Base-by-base conservation (phyloP, 2,113 vertebrate genomes). In the Cyanoliseus patagonus region DNA sequence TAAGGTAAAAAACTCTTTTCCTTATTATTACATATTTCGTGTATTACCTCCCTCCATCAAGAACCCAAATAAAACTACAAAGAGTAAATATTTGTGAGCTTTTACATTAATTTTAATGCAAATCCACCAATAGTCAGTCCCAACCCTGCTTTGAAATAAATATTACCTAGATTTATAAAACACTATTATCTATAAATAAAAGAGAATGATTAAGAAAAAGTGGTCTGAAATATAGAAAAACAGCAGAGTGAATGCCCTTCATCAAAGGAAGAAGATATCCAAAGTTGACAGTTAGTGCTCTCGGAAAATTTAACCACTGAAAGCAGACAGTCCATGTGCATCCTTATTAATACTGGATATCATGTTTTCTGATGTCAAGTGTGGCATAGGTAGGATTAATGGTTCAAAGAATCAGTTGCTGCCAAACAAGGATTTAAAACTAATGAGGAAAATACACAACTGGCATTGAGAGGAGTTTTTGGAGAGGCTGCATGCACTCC, bases 351-450 rank as follows among this genome's bases (percentile, higher is more conserved):
- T 14, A 20, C 25, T 31, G 70, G 46, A 63, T 53, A 35, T 41
- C 39, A 44, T 31, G 41, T 47, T 92, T 75, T 83, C 67, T 86
- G 49, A 78, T 59, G 42, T 77, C 44, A 86, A 18, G 10, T 82
- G 72, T 46, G 90, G 33, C 66, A 68, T 47, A 44, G 70, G 79
- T 73, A 62, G 68, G 72, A 93, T 89, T 79, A 94, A 94, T 19
- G 5, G 35, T 84, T 88, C 59, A 80, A 93, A 78, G 62, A 90
- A 72, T 64, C 63, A 63, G 42, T 49, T 14, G 1, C 49, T 86
- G 89, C 47, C 79, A 90, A 88, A 88, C 63, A 85, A 67, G 25
- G 52, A 85, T 69, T 94, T 88, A 89, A 93, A 97, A 95, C 53
- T 57, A 85, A 78, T 64, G 69, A 92, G 24, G 49, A 94, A 97